A percentile compares a stretch with the other conserved stretches of the same genome.
phyloP scores from a whole-genome alignment of 2,888 invertebrate species.

The Noctua janthe region DNA sequence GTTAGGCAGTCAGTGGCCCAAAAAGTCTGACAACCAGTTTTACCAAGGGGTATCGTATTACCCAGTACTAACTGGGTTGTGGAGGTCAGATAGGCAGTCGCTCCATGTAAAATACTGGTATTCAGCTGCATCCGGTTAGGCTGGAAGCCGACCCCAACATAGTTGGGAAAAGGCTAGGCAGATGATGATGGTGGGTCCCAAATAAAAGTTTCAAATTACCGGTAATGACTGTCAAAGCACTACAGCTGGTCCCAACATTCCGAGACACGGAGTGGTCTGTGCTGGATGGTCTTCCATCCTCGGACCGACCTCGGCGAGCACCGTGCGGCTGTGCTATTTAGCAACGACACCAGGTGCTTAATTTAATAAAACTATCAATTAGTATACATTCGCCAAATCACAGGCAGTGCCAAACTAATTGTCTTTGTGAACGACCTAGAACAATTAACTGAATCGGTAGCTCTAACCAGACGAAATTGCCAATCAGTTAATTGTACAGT shows the following conservation, averaged over 20 bases:
- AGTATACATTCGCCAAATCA: conserved; percentile 43
- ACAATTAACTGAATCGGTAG: conserved; percentile 81
- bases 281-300: not conserved
- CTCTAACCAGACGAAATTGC: conserved; percentile 81
- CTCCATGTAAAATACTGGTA: too few species aligned
- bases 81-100: too few species aligned
- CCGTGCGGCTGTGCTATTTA: not conserved
- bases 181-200: too few species aligned
- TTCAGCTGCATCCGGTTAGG: too few species aligned
- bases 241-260: not conserved
- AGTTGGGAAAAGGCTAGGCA: too few species aligned
- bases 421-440: conserved; percentile 82
- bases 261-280: not conserved
- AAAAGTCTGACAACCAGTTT: too few species aligned
- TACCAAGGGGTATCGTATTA: too few species aligned
- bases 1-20: too few species aligned
- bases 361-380: conserved; percentile 44
- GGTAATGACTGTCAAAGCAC: not conserved
- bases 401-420: conserved; percentile 78
- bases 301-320: too few species aligned
- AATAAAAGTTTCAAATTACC: too few species aligned
- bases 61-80: too few species aligned
- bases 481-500: conserved; percentile 83
- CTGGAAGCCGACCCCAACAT: too few species aligned
- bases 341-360: not conserved